Conservation (phyloP, 2,797 vertebrate species). For the Myiotriccus ornatus region DNA sequence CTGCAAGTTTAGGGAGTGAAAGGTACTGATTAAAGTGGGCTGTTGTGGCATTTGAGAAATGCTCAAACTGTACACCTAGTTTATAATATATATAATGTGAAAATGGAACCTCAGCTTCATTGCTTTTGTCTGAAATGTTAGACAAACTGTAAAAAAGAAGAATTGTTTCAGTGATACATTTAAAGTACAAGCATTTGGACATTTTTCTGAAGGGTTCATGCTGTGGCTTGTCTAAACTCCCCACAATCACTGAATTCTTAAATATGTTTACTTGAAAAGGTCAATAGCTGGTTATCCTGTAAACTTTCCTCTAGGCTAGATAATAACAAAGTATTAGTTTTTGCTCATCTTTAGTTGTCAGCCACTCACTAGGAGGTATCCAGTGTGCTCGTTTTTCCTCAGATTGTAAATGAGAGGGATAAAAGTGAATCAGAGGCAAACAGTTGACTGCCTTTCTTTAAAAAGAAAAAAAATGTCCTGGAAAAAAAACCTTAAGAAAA, state of each 20-base stretch:
- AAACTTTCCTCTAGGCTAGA: constrained; percentile 61
- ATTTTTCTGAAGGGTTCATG: constrained; percentile 43
- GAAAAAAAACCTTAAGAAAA: constrained; percentile 19
- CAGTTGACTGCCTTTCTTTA: background rate
- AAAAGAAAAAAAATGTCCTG: background rate
- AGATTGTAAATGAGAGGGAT: constrained; percentile 48
- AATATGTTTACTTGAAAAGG: constrained; percentile 63
- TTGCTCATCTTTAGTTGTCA: constrained; percentile 58
- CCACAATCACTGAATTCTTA: constrained; percentile 56
- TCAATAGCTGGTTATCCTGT: constrained; percentile 52
- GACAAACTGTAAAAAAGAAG: constrained; percentile 17
- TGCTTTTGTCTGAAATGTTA: constrained; percentile 6
- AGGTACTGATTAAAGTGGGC: background rate
- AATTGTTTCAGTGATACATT: constrained; percentile 8
- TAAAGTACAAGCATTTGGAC: constrained; percentile 38
- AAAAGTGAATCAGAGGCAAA: constrained; percentile 42
- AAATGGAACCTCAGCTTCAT: constrained; percentile 2
- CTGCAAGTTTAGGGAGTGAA: background rate
- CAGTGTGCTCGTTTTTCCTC: constrained; percentile 3
- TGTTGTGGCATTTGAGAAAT: background rate
- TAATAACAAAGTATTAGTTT: constrained; percentile 66
- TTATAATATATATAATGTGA: constrained; percentile 2
- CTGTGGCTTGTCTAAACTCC: constrained; percentile 26
- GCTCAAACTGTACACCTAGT: background rate
- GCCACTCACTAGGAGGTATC: constrained; percentile 29